Evolutionary conservation across 1,140 invertebrate species (phyloP), one percentile per base, ranked within the genome.

Genomic region (Nymphalis io): DNA sequence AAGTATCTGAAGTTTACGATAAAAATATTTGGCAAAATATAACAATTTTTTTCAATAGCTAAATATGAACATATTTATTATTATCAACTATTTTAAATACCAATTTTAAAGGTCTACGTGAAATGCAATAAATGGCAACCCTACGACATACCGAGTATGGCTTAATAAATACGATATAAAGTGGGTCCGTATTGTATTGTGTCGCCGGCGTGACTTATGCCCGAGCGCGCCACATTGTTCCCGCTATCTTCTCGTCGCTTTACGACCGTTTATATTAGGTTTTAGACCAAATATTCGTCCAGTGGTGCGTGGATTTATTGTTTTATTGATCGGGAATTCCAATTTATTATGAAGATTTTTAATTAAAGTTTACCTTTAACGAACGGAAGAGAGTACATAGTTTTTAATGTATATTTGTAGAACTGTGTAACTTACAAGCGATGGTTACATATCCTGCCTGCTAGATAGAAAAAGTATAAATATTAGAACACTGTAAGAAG

Each of bases 181-280:
- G 15, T 16, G n/a, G 44, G 15, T 5, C 8, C 33, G 46, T 61
- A 75, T 75, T 75, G 73, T 75, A 60, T 57, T 33, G 57, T 44
- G 65, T 66, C 70, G 60, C 53, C n/a, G 38, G 57, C 70, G 73
- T 75, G 73, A 70, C 68, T 68, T 74, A 72, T 72, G 65, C 73
- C 64, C 69, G 68, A 68, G 27, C 55, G 0, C 60, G 42, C 38
- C 20, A 20, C 39, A 63, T 63, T 44, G 59, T 53, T 46, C 51
- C 51, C 61, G 61, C 51, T 69, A 69, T 69, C 67, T 69, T 8
- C 57, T 21, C 3, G 3, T 13, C 15, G 13, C 67, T 69, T 69
- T 69, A 69, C 67, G 67, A 69, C 33, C 60, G 67, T 53, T 57
- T 62, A 55, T 62, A 42, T 40, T 39, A 42, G 58, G 20, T 42